Evolutionary conservation across 2,113 vertebrate species (phyloP).

Genomic region (Platycercus adscitus): DNA sequence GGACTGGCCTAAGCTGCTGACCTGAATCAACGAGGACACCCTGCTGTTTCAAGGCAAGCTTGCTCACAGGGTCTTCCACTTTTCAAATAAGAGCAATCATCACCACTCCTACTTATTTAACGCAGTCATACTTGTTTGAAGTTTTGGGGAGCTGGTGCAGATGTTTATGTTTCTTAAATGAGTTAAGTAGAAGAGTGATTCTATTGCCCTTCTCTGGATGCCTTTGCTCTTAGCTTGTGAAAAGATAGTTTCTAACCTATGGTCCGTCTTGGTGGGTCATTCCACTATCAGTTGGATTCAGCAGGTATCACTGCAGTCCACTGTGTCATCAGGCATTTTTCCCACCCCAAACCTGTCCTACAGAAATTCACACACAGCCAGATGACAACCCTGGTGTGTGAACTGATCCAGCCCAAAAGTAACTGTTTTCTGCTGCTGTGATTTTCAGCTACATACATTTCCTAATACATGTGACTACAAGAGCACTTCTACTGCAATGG

Average conservation of each 20-base stretch:
- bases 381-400: not conserved
- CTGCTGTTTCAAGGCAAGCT: not conserved
- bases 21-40: fast-evolving
- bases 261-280: not conserved
- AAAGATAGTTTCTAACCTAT: not conserved
- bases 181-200: not conserved
- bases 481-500: not conserved
- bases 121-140: not conserved
- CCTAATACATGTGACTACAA: not conserved
- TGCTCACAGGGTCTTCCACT: not conserved
- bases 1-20: not conserved
- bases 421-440: not conserved
- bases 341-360: not conserved
- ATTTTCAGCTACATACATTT: not conserved
- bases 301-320: not conserved
- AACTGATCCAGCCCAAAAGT: not conserved
- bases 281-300: not conserved
- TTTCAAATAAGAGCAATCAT: not conserved
- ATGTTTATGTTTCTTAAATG: not conserved
- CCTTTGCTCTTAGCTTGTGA: not conserved
- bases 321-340: not conserved
- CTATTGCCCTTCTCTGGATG: not conserved
- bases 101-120: not conserved
- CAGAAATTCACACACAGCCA: not conserved
- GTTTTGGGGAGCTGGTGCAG: not conserved